phyloP scores from a whole-genome alignment of 2,888 invertebrate species.

The Platycheirus albimanus region DNA sequence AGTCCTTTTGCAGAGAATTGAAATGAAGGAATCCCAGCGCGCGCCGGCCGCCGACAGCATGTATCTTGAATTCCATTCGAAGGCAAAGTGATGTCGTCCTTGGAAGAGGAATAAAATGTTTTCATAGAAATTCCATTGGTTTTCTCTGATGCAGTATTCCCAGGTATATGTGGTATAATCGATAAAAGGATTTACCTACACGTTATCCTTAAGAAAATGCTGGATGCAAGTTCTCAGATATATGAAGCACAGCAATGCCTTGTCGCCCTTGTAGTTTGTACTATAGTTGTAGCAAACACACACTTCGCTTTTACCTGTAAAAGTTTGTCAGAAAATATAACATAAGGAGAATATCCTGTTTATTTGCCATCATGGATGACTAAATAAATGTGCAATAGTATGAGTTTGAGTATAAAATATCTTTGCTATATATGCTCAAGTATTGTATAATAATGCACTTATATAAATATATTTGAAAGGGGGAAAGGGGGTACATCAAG shows the following conservation, averaged over 20 bases:
- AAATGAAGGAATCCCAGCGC: background rate
- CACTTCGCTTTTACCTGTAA: background rate
- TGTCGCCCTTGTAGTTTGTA: too few relatives aligned
- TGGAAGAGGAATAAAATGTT: background rate
- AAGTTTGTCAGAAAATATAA: background rate
- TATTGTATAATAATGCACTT: background rate
- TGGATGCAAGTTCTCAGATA: background rate
- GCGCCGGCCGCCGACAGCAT: too few relatives aligned
- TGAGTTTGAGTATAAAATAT: background rate
- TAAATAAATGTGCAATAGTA: background rate
- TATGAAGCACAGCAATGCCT: background rate
- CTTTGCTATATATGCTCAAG: too few relatives aligned
- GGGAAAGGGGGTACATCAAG: background rate
- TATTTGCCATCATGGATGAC: background rate
- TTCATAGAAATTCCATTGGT: slow-evolving; percentile 2
- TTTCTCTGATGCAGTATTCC: too few relatives aligned
- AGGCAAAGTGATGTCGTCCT: background rate
- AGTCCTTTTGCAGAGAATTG: background rate
- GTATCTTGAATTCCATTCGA: background rate
- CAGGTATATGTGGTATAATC: background rate
- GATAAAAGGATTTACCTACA: background rate
- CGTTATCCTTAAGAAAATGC: background rate
- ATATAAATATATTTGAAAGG: background rate
- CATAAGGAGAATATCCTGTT: background rate
- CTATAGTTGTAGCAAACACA: background rate